phyloP scores from a whole-genome alignment of 2,888 invertebrate species.

The Odontocolon sp. region DNA sequence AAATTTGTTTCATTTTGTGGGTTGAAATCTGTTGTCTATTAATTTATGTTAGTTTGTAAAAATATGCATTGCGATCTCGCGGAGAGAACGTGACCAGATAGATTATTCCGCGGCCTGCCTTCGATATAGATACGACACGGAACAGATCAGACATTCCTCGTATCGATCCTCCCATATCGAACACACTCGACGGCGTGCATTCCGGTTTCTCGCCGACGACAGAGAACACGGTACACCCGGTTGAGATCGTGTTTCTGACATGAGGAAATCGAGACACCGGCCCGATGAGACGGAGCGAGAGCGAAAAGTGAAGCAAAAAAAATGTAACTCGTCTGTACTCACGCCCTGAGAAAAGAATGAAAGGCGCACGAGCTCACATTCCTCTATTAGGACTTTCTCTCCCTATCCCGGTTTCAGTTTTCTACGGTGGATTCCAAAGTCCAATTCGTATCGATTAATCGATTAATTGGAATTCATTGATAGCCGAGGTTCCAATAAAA shows the following conservation, averaged over 20 bases:
- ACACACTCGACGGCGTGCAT: conserved; percentile 31
- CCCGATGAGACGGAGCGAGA: not conserved
- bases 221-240: conserved; percentile 33
- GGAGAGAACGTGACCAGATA: not conserved
- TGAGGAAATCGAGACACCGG: conserved; percentile 46
- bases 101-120: conserved; percentile 35
- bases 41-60: not conserved
- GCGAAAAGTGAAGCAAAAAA: not conserved
- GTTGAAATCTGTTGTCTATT: no score
- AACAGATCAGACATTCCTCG: conserved; percentile 45
- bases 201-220: conserved; percentile 49
- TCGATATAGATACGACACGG: not conserved
- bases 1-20: no score
- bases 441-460: no score
- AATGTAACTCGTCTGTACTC: conserved; percentile 8
- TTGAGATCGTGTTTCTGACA: conserved; percentile 59
- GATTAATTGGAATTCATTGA: conserved; percentile 33
- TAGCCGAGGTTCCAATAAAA: conserved; percentile 8
- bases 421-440: not conserved
- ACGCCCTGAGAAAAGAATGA: conserved; percentile 39
- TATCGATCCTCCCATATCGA: conserved; percentile 48
- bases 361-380: conserved; percentile 36
- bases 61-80: conserved; percentile 31
- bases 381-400: conserved; percentile 26
- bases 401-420: not conserved